Conservation (phyloP, 2,888 invertebrate genomes). For the Steromphala cineraria region DNA sequence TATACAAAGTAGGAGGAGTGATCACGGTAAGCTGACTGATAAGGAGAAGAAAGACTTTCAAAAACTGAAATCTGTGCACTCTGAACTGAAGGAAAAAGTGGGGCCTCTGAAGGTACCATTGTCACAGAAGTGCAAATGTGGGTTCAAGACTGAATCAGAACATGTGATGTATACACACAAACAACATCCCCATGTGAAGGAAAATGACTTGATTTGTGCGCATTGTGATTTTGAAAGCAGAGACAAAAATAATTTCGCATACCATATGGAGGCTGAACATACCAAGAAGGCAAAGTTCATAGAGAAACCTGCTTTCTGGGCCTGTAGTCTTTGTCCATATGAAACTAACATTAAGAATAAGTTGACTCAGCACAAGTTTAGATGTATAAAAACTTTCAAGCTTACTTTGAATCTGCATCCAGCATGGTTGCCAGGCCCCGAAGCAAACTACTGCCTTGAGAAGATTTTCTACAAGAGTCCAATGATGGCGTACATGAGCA, state of each 20-base stretch:
- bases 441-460: slow-evolving; percentile 66
- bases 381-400: slow-evolving; percentile 92
- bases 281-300: slow-evolving; percentile 88
- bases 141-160: slow-evolving; percentile 60
- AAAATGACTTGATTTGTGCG: slow-evolving; percentile 82
- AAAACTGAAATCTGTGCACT: slow-evolving; percentile 80
- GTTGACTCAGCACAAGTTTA: slow-evolving; percentile 88
- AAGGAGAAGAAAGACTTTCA: slow-evolving; percentile 79
- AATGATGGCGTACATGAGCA: background rate
- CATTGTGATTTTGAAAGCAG: slow-evolving; percentile 88
- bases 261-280: slow-evolving; percentile 94
- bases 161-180: slow-evolving; percentile 84
- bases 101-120: slow-evolving; percentile 54
- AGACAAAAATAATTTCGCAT: slow-evolving; percentile 80
- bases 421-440: slow-evolving; percentile 52
- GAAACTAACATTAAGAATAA: slow-evolving; percentile 95
- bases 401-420: slow-evolving; percentile 89
- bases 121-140: slow-evolving; percentile 56
- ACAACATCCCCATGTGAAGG: slow-evolving; percentile 62
- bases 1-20: slow-evolving; percentile 87
- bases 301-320: slow-evolving; percentile 89
- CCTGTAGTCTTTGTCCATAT: slow-evolving; percentile 94
- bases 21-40: slow-evolving; percentile 77
- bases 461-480: slow-evolving; percentile 60
- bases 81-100: slow-evolving; percentile 60